phyloP scores from a whole-genome alignment of 2,888 invertebrate genomes.

The Liposcelis brunnea region DNA sequence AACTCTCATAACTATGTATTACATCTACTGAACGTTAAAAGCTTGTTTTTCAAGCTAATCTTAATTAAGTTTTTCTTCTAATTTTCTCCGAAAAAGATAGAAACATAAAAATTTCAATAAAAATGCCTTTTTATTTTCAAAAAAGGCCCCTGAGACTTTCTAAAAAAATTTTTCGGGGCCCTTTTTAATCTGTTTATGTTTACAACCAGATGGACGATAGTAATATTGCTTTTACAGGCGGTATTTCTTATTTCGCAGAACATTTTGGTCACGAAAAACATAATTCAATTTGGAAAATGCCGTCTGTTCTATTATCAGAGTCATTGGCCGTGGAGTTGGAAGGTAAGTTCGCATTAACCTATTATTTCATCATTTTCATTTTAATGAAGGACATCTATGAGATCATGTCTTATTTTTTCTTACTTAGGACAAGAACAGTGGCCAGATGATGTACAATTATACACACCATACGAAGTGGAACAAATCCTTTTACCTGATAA shows the following conservation, averaged over 20 bases:
- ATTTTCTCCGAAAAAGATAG: no score
- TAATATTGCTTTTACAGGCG: no score
- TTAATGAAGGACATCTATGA: background rate
- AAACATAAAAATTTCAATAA: no score
- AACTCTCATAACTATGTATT: no score
- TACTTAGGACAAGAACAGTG: slow-evolving; percentile 66
- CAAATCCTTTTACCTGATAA: slow-evolving; percentile 88
- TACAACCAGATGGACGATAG: no score
- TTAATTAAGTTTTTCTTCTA: no score
- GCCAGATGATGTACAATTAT: slow-evolving; percentile 73
- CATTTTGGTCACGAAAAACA: slow-evolving; percentile 4
- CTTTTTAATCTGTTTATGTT: no score
- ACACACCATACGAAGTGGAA: slow-evolving; percentile 80
- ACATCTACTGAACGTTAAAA: no score
- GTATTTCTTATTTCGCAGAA: slow-evolving; percentile 4
- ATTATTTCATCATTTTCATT: background rate
- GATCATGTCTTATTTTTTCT: slow-evolving; percentile 20
- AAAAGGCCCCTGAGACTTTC: no score
- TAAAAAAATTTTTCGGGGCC: no score
- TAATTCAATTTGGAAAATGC: slow-evolving; percentile 7
- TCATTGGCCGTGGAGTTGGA: background rate
- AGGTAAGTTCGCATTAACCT: background rate
- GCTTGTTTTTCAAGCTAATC: no score
- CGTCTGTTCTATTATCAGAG: background rate
- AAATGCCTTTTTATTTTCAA: no score